phyloP scores from a whole-genome alignment of 1,140 invertebrate genomes.

The Pogonomyrmex californicus region DNA sequence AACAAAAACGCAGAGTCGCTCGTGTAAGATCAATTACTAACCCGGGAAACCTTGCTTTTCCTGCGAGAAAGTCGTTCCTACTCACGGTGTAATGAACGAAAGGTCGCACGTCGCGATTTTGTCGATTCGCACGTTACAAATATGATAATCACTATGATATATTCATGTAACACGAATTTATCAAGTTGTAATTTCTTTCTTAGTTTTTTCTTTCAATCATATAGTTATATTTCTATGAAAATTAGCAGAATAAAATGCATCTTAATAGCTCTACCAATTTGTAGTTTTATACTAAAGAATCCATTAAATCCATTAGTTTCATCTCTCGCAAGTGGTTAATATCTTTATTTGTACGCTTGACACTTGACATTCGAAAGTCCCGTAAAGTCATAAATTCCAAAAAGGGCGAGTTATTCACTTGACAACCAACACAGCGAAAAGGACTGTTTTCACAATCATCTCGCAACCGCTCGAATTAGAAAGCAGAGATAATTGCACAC shows the following conservation, averaged over 20 bases:
- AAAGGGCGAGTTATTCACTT: constrained; percentile 43
- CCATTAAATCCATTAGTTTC: background rate
- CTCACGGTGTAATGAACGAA: constrained; percentile 29
- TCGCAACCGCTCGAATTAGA: constrained; percentile 47
- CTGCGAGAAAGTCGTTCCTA: constrained; percentile 49
- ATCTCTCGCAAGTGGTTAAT: background rate
- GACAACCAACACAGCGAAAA: constrained; percentile 4
- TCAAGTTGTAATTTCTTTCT: background rate
- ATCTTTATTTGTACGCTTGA: constrained; percentile 21
- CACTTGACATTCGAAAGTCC: constrained; percentile 37
- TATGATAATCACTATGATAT: background rate
- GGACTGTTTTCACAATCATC: constrained; percentile 18
- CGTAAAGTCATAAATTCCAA: background rate
- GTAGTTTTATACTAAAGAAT: background rate
- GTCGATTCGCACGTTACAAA: background rate
- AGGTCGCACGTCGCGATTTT: constrained; percentile 24
- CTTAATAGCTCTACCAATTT: background rate
- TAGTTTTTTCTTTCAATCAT: background rate
- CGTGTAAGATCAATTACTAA: constrained; percentile 49
- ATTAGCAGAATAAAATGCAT: background rate
- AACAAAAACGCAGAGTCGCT: constrained; percentile 42
- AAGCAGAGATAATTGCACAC: constrained; percentile 56
- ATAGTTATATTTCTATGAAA: background rate
- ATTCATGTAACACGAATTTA: background rate
- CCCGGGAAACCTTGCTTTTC: constrained; percentile 56